Percentiles rank a stretch among this genome's conserved stretches.
Evolutionary conservation across 2,888 invertebrate species (phyloP).

Genomic region (Sminthurides aquaticus): DNA sequence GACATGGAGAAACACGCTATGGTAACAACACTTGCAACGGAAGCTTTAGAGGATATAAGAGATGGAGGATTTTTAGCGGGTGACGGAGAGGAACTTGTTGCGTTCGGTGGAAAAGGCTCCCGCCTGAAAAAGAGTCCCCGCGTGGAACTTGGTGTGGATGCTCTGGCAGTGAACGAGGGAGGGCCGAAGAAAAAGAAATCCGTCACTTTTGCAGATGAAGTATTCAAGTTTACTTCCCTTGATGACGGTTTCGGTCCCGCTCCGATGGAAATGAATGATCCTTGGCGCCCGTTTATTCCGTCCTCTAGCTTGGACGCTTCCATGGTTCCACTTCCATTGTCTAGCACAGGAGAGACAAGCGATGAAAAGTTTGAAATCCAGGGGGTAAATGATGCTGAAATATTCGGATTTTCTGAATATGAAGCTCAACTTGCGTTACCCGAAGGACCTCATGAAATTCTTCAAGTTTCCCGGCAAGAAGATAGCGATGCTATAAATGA

Average conservation of each 20-base stretch:
- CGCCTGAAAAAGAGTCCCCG: background rate
- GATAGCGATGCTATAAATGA: background rate
- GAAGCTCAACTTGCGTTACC: background rate
- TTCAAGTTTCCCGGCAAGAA: background rate
- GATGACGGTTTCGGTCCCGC: background rate
- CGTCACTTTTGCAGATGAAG: conserved; percentile 20
- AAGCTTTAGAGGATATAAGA: too few species aligned
- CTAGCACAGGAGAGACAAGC: background rate
- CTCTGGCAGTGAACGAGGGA: background rate
- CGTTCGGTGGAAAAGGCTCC: background rate
- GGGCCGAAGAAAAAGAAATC: conserved; percentile 12
- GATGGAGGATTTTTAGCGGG: too few species aligned
- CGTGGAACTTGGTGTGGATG: conserved; percentile 18
- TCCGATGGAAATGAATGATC: background rate
- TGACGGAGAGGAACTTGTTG: too few species aligned
- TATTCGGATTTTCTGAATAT: background rate
- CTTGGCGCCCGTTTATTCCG: background rate
- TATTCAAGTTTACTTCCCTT: background rate
- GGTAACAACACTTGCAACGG: background rate
- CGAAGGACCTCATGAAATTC: background rate
- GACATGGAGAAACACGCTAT: background rate
- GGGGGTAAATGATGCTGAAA: background rate
- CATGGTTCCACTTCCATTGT: background rate
- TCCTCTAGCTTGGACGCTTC: background rate
- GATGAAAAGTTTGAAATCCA: too few species aligned